These are phyloP conservation scores for Melipona bicolor DNA, from an alignment of 2,888 invertebrate genomes.

Conservation along the genomic window DNA sequence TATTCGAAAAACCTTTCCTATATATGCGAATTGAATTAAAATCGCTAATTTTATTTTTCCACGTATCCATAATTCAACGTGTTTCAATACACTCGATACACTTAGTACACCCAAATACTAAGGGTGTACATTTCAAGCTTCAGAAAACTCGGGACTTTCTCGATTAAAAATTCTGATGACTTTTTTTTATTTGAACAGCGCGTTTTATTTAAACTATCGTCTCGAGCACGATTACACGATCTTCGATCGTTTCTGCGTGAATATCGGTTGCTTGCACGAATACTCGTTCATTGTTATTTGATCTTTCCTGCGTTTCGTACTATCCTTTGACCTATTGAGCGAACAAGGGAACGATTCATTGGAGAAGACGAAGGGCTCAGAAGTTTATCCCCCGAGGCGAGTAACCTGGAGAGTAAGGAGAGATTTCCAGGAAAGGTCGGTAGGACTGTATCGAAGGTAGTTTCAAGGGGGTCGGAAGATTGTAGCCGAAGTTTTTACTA, in stretches of 20 bases:
- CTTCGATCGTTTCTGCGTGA: not conserved
- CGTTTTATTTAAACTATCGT: not conserved
- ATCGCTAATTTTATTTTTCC: too few species aligned
- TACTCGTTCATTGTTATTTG: constrained; percentile 43
- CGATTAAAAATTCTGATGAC: not conserved
- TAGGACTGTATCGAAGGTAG: constrained; percentile 61
- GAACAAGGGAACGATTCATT: constrained; percentile 32
- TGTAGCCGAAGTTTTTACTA: constrained; percentile 73
- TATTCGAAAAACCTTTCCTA: too few species aligned
- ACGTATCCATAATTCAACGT: too few species aligned
- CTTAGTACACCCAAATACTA: too few species aligned
- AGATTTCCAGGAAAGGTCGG: constrained; percentile 49
- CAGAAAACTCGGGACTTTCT: not conserved
- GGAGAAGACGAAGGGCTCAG: constrained; percentile 48
- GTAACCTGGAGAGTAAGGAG: constrained; percentile 58
- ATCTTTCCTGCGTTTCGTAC: constrained; percentile 20
- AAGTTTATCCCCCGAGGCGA: constrained; percentile 66
- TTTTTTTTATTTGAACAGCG: not conserved
- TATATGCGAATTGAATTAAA: too few species aligned
- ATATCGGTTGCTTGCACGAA: not conserved
- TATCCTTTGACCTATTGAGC: constrained; percentile 6
- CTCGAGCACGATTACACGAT: not conserved
- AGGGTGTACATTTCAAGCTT: too few species aligned
- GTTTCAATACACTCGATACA: too few species aligned
- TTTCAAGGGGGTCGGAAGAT: constrained; percentile 57